Base-by-base conservation (phyloP, 2,113 vertebrate genomes). In the Cyprinodon brontotheroides region DNA sequence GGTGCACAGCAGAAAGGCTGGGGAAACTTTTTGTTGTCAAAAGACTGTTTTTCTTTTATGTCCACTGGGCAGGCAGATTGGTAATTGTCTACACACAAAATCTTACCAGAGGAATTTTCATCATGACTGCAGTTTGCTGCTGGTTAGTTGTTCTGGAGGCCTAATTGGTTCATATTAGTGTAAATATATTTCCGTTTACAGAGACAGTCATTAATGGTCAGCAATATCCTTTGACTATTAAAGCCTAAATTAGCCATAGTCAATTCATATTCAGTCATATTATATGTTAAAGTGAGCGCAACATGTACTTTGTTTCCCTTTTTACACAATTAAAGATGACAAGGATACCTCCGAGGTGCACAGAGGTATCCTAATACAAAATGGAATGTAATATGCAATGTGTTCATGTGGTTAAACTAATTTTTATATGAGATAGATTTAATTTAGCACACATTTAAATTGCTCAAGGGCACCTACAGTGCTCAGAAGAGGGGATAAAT, bases 161-260 rank as follows among this genome's bases (percentile, higher is more conserved):
- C 68, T 87, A 87, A 91, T 91, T 89, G 91, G 70, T 84, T 74
- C 72, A 72, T 75, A 91, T 91, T 87, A 87, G 70, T 77, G 72
- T 86, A 81, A 75, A 65, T 70, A 60, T 84, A 50, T 60, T 48
- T 65, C 20, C 48, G 22, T 50, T 50, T 50, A 15, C 48, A 17
- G 14, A 50, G 48, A 17, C 48, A 20, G 48, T 50, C 48, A 0
- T 17, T 50, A 13, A 20, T 50, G 48, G 48, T 50, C 15, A 50
- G 48, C 48, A 50, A 20, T 70, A 57, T 43, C 57, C 63, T 77
- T 61, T 61, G 70, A 71, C 53, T 79, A 38, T 48, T 67, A 78
- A 43, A 72, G 43, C 79, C 80, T 61, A 71, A 85, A 84, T 81
- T 29, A 86, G 78, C 40, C 65, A 62, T 9, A 59, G 65, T 60